A percentile compares a stretch with the other conserved stretches of the same genome.
Conservation (phyloP, 2,888 invertebrate species). For the Drosophila nigritarsus region DNA sequence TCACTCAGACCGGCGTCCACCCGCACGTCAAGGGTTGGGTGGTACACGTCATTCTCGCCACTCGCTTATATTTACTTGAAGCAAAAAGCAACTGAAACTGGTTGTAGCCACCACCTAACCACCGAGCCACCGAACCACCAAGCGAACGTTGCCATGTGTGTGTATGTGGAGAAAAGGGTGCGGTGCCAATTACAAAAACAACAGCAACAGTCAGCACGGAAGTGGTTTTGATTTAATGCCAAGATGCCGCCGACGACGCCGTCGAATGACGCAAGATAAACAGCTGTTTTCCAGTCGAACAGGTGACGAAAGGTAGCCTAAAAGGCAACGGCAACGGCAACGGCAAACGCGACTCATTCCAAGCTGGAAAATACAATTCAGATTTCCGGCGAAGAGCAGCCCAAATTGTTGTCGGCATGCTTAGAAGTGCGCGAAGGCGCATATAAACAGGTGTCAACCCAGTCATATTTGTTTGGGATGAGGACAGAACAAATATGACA, state of each 20-base stretch:
- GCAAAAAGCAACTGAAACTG: slow-evolving; percentile 45
- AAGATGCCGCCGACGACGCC: slow-evolving; percentile 41
- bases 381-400: slow-evolving; percentile 21
- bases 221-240: slow-evolving; percentile 77
- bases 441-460: slow-evolving; percentile 49
- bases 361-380: background rate
- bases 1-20: slow-evolving; percentile 24
- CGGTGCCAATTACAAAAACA: slow-evolving; percentile 46
- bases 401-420: slow-evolving; percentile 35
- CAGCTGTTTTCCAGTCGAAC: slow-evolving; percentile 61
- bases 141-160: slow-evolving; percentile 17
- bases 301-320: slow-evolving; percentile 67
- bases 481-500: background rate
- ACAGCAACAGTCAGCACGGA: slow-evolving; percentile 59
- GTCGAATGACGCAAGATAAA: slow-evolving; percentile 55
- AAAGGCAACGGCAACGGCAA: slow-evolving; percentile 1
- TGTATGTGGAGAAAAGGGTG: slow-evolving; percentile 37
- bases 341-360: background rate
- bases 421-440: slow-evolving; percentile 33
- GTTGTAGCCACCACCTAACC: slow-evolving; percentile 40
- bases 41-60: slow-evolving; percentile 38
- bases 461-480: slow-evolving; percentile 10
- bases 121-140: slow-evolving; percentile 17
- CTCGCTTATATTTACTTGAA: slow-evolving; percentile 53
- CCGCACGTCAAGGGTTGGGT: slow-evolving; percentile 13